Evolutionary conservation across 2,888 invertebrate species (phyloP), one percentile per base, ranked within the genome.

Genomic region (Synergus itoensis): DNA sequence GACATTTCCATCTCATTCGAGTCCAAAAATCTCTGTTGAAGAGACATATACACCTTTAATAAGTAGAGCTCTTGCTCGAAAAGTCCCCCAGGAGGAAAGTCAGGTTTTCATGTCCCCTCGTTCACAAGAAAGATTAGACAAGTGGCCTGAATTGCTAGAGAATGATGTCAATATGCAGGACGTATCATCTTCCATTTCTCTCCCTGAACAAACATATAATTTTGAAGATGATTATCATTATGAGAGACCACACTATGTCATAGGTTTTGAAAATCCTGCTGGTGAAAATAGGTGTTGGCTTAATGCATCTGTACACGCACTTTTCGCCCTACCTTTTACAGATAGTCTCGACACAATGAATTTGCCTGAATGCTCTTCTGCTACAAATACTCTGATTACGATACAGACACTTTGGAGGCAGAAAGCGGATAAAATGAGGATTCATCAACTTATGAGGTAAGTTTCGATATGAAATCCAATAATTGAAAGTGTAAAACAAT

Each of bases 231-330:
- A 73, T 8, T 53, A n/a, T 53, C 11, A n/a, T 1, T 80, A 80
- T 1, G 84, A 87, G 4, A 82, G 81, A 60, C 87, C 89, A 1
- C 85, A 87, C 77, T 89, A 86, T 67, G 81, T 87, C 83, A 84
- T 86, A 48, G 90, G 90, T 8, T 90, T 91, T 79, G 90, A 90
- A 28, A 91, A 91, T 85, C 91, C 90, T 67, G 89, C 89, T 36
- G 89, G 89, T 16, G 89, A 89, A 84, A 91, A 91, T 83, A 86
- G 89, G 28, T 91, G 91, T 78, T 91, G 91, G 90, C 81, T 89
- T 0, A 91, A 91, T 79, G 89, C 90, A 0, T 89, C 89, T 3
- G 80, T 91, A 21, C 90, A 91, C 76, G 86, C 87, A 1, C 81
- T 91, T 7, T 89, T 90, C 82, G 87, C 89, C 4, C 82, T 90